Conservation (phyloP, 2,113 vertebrate genomes). For the Noturus placidus region DNA sequence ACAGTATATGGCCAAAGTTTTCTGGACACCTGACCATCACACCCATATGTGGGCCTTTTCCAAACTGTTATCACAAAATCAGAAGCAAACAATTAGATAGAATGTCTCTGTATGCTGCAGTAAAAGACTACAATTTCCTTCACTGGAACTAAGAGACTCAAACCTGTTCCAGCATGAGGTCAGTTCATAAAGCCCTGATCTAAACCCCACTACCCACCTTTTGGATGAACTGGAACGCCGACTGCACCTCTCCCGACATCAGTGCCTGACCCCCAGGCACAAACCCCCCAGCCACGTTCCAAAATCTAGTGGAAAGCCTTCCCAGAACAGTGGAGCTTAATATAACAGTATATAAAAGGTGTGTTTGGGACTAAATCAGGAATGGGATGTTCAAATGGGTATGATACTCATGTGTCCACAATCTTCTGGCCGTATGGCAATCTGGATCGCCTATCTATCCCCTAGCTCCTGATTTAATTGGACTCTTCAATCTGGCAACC, state of each 20-base stretch:
- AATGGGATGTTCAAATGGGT: background rate
- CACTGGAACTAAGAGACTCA: background rate
- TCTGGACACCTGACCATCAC: background rate
- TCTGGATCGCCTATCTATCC: background rate
- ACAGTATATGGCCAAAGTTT: background rate
- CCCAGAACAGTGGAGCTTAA: background rate
- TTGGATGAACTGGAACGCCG: background rate
- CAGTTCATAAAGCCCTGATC: background rate
- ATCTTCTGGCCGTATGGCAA: background rate
- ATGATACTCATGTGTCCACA: background rate
- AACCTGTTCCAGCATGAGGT: background rate
- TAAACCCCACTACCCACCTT: background rate
- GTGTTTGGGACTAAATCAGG: background rate
- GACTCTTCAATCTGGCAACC: conserved; percentile 7
- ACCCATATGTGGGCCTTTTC: background rate
- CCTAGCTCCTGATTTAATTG: background rate
- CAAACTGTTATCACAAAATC: background rate
- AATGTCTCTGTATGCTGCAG: background rate
- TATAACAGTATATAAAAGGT: background rate
- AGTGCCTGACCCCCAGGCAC: background rate
- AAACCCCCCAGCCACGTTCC: background rate
- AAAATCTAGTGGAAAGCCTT: background rate
- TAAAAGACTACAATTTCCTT: background rate
- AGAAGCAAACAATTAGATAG: background rate
- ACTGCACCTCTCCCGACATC: background rate